Percentiles rank a stretch among this genome's conserved stretches.
These are phyloP conservation scores for Hypselothyrea guttata DNA, from an alignment of 2,888 invertebrate species.

Conservation along the genomic window DNA sequence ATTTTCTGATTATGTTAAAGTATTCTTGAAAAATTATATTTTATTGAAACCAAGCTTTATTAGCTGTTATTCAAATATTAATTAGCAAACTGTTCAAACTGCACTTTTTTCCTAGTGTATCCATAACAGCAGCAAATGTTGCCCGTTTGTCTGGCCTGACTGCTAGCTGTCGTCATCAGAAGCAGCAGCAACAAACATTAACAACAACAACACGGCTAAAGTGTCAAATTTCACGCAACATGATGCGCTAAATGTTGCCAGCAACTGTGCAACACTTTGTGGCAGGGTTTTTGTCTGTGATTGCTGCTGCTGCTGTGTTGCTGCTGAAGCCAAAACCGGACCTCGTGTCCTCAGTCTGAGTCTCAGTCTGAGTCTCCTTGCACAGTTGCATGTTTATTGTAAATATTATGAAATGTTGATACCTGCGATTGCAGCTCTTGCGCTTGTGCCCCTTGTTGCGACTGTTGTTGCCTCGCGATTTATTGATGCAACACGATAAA, in stretches of 20 bases:
- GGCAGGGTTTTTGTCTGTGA: slow-evolving; percentile 21
- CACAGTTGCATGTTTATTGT: slow-evolving; percentile 79
- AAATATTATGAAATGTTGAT: slow-evolving; percentile 79
- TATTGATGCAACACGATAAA: slow-evolving; percentile 76
- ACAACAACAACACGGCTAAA: slow-evolving; percentile 56
- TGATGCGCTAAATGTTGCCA: slow-evolving; percentile 77
- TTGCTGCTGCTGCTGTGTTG: slow-evolving; percentile 29
- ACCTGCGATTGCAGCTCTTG: slow-evolving; percentile 56
- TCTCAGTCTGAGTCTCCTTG: too few species aligned
- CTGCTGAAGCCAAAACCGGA: slow-evolving; percentile 15
- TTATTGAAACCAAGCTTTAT: too few species aligned
- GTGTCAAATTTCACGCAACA: slow-evolving; percentile 78
- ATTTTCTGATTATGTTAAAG: too few species aligned
- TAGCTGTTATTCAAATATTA: too few species aligned
- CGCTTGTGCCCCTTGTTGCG: slow-evolving; percentile 26
- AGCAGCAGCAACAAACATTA: slow-evolving; percentile 29
- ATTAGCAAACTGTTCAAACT: too few species aligned
- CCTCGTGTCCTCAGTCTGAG: slow-evolving; percentile 42
- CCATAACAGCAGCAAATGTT: slow-evolving; percentile 53
- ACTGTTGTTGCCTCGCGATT: slow-evolving; percentile 46
- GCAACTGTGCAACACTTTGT: slow-evolving; percentile 60
- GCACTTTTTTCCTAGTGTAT: too few species aligned
- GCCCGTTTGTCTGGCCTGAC: slow-evolving; percentile 64
- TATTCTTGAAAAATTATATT: too few species aligned
- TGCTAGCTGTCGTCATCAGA: slow-evolving; percentile 53